These are phyloP conservation scores for Lateolabrax maculatus DNA, from an alignment of 2,797 vertebrate genomes.

Conservation along the genomic window DNA sequence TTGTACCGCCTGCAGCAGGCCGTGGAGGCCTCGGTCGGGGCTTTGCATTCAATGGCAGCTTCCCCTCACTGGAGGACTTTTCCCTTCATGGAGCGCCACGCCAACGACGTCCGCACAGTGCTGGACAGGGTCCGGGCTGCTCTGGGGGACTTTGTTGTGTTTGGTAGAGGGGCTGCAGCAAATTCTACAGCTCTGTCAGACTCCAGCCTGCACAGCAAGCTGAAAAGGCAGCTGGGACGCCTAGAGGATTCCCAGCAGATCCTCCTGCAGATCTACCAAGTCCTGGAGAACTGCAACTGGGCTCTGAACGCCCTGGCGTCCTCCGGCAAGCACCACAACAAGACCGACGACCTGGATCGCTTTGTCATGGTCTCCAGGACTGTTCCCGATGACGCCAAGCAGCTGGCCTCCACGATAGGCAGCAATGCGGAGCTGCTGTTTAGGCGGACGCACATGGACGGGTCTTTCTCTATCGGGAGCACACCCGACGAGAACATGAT, in stretches of 20 bases:
- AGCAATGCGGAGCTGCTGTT: conserved; percentile 91
- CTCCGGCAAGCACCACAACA: conserved; percentile 86
- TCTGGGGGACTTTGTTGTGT: conserved; percentile 89
- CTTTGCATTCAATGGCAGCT: conserved; percentile 85
- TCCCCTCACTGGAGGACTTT: conserved; percentile 92
- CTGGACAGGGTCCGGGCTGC: conserved; percentile 89
- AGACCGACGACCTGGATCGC: conserved; percentile 93
- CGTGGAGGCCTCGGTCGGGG: conserved; percentile 85
- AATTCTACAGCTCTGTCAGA: conserved; percentile 90
- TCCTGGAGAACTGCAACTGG: conserved; percentile 90
- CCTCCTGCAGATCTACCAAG: conserved; percentile 90
- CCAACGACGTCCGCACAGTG: conserved; percentile 88
- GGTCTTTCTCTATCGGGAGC: conserved; percentile 70
- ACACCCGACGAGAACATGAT: conserved; percentile 71
- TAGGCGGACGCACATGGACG: conserved; percentile 72
- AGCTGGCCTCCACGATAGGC: conserved; percentile 91
- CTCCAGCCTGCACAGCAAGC: conserved; percentile 89
- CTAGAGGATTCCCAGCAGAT: conserved; percentile 96
- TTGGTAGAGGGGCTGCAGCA: conserved; percentile 87
- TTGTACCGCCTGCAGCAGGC: conserved; percentile 88
- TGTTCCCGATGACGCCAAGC: conserved; percentile 92
- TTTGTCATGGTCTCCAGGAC: conserved; percentile 95
- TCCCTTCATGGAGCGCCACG: conserved; percentile 90
- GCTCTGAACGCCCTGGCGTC: conserved; percentile 86
- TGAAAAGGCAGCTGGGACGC: conserved; percentile 91